Evolutionary conservation across 2,888 invertebrate species (phyloP).

Genomic region (Nephrotoma guestfalica): DNA sequence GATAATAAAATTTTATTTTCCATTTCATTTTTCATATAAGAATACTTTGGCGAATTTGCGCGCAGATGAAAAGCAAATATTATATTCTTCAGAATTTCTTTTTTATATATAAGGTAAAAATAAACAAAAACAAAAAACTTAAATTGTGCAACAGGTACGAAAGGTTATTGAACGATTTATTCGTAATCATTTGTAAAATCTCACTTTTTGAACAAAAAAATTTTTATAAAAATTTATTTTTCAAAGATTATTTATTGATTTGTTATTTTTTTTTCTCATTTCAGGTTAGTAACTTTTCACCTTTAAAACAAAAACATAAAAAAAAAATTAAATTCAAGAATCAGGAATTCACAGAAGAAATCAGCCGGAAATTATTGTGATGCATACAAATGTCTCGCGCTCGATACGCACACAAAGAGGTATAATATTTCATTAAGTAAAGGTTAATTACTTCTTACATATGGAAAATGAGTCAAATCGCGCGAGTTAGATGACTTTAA

Average conservation of each 20-base stretch:
- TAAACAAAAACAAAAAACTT: background rate
- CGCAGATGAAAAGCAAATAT: background rate
- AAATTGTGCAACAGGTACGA: background rate
- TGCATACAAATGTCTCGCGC: background rate
- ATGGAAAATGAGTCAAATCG: background rate
- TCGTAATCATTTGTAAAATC: background rate
- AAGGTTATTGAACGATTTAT: background rate
- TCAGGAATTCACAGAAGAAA: background rate
- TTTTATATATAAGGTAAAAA: background rate
- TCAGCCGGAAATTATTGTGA: background rate
- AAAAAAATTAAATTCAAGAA: background rate
- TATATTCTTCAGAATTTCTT: background rate
- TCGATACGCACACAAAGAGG: background rate
- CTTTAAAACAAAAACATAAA: background rate
- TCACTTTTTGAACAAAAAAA: background rate
- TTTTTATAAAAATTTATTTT: background rate
- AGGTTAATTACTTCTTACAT: background rate
- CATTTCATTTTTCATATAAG: background rate
- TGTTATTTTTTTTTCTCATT: background rate
- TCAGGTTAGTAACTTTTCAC: background rate
- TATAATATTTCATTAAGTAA: background rate
- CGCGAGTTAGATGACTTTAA: background rate
- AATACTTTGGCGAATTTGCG: background rate
- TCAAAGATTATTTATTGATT: background rate
- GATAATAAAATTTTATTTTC: background rate